Base-by-base conservation (phyloP, 2,797 vertebrate species). In the Sternarchorhynchus goeldii region DNA sequence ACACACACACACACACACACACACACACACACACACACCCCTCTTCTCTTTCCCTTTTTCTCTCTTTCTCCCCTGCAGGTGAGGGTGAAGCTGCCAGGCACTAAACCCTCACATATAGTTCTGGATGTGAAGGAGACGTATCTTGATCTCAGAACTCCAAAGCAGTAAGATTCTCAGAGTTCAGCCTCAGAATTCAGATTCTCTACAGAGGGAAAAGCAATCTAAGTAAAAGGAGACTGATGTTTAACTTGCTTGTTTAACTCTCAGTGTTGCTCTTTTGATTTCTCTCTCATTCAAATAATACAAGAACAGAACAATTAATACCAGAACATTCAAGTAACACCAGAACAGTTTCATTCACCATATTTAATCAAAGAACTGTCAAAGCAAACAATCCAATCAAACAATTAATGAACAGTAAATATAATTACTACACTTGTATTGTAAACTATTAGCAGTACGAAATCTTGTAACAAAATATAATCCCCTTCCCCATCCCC, bases 91-190 rank as follows among this genome's bases (percentile, higher is more conserved):
- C 66, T 86, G 14, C 83, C 85, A 2, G 91, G 92, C 76, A 96
- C 94, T 1, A 95, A 93, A 84, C 80, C 87, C 73, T 89, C 94
- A 63, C 96, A 98, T 39, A 90, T 99, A 80, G 62, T 91, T 4
- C 87, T 98, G 73, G 95, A 98, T 83, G 87, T 98, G 29, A 94
- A 92, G 79, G 95, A 97, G 78, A 95, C 79, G 21, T 91, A 95
- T 85, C 91, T 99, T 80, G 95, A 97, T 88, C 94, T 99, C 29
- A 92, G 95, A 73, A 96, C 96, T 36, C 92, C 94, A 7, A 91
- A 94, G 87, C 95, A 95, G 97, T 98, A 93, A 93, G 95, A 53
- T 73, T 62, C 21, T 63, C 12, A 56, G 34, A 12, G 74, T 58
- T 86, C 75, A 80, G 20, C 25, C 18, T 63, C 12, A 56, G 34